Conservation (phyloP, 2,888 invertebrate species). For the Drosophila lacicola region DNA sequence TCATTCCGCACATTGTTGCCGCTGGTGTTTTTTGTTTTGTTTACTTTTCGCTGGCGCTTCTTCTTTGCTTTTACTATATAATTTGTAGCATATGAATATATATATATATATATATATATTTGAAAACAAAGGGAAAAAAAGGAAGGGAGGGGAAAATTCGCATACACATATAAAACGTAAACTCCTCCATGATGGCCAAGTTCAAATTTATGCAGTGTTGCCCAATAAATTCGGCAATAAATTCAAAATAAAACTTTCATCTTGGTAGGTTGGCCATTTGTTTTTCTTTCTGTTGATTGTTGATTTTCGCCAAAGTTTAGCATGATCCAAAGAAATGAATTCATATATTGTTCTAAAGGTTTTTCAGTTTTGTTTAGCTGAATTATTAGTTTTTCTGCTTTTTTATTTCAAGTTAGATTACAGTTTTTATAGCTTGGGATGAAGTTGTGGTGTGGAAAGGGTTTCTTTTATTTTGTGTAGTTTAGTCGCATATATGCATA, state of each 20-base stretch:
- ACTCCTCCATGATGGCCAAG: conserved; percentile 67
- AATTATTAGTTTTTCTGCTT: conserved; percentile 27
- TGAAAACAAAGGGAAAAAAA: conserved; percentile 49
- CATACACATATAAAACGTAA: conserved; percentile 46
- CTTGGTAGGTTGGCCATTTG: conserved; percentile 57
- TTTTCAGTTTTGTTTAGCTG: conserved; percentile 16
- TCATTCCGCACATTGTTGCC: conserved; percentile 78
- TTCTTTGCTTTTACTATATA: conserved; percentile 77
- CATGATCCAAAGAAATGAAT: conserved; percentile 45
- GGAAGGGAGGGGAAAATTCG: neutral
- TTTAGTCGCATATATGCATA: neutral
- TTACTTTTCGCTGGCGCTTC: conserved; percentile 65
- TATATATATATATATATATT: conserved; percentile 53
- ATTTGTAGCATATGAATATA: conserved; percentile 81
- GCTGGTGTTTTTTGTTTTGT: conserved; percentile 70
- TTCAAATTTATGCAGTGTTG: conserved; percentile 80
- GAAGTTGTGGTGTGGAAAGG: neutral
- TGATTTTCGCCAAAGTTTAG: conserved; percentile 46
- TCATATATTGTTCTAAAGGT: conserved; percentile 29
- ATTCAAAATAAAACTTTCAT: conserved; percentile 80
- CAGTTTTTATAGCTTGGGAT: neutral
- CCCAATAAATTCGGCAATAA: conserved; percentile 79
- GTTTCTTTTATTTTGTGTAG: neutral
- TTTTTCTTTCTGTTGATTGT: conserved; percentile 41
- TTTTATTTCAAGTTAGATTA: conserved; percentile 3